Evolutionary conservation across 2,888 invertebrate genomes (phyloP), one percentile per base, ranked within the genome.

Genomic region (Ophion costatus): DNA sequence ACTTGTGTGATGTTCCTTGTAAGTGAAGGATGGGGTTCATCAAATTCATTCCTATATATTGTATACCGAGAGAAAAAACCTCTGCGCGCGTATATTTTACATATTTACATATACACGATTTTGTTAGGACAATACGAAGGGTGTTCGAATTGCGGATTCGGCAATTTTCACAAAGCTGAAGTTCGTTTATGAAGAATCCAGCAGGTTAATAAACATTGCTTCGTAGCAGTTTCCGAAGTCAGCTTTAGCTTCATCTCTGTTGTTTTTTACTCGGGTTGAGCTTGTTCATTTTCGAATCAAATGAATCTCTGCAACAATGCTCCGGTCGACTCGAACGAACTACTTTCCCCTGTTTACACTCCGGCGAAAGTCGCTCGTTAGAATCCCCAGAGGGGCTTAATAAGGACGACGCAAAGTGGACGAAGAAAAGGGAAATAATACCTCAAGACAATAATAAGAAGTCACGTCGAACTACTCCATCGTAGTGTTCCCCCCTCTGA

Each of bases 401-500:
- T 33, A 51, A 51, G 6, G 51, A 63, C 38, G 38, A 63, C 67
- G 64, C 61, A 51, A 63, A 67, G 64, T 61, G 51, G 20, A 67
- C 57, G n/a, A 51, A 61, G 24, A 45, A 61, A 61, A 69, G 56
- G 69, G 6, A 61, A 66, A 63, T 14, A 42, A 42, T 45, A 24
- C 14, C 59, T 74, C n/a, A 51, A 22, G 61, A 61, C 20, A 22
- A 38, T 56, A 63, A 45, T 20, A 20, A 83, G 33, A 76, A 83
- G 57, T 71, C 80, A 64, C 45, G 59, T 56, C n/a, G 64, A 80
- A 59, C 57, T 67, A 64, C 67, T 67, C 71, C 73, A 67, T 73
- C 69, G 69, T 66, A 74, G 42, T 71, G n/a, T 64, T 71, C 45
- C 61, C 59, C 45, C 61, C 59, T 56, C 51, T 64, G 51, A 57